Percentiles rank a stretch among this genome's conserved stretches.
phyloP scores from a whole-genome alignment of 2,888 invertebrate species.

The Drosophila kambysellisi region DNA sequence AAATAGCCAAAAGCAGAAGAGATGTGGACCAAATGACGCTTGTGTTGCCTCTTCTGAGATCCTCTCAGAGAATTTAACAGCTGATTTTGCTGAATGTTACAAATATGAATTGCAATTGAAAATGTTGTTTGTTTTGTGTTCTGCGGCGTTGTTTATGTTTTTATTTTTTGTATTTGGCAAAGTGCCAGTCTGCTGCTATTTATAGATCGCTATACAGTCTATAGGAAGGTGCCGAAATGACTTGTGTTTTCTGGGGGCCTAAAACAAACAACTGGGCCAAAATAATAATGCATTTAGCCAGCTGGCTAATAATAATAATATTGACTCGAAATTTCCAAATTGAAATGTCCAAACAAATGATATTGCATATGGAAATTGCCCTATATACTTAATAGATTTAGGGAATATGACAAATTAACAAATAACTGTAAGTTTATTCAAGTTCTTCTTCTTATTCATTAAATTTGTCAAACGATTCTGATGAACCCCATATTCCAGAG shows the following conservation, averaged over 20 bases:
- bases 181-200: conserved; percentile 37
- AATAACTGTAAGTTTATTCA: background rate
- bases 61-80: conserved; percentile 35
- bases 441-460: background rate
- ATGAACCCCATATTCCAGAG: background rate
- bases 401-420: background rate
- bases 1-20: conserved; percentile 46
- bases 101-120: conserved; percentile 46
- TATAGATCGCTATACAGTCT: conserved; percentile 32
- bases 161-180: conserved; percentile 50
- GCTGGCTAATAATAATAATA: conserved; percentile 10
- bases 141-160: conserved; percentile 46
- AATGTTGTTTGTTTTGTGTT: conserved; percentile 5
- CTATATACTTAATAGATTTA: background rate
- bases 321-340: conserved; percentile 13
- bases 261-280: background rate
- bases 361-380: background rate
- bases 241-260: conserved; percentile 26
- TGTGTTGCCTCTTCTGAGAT: conserved; percentile 7
- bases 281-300: conserved; percentile 6
- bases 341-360: background rate
- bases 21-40: conserved; percentile 3
- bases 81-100: conserved; percentile 48
- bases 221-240: conserved; percentile 30
- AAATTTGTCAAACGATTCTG: background rate